A percentile compares a stretch with the other conserved stretches of the same genome.
phyloP scores from a whole-genome alignment of 2,888 invertebrate species.

The Conchocele bisecta region DNA sequence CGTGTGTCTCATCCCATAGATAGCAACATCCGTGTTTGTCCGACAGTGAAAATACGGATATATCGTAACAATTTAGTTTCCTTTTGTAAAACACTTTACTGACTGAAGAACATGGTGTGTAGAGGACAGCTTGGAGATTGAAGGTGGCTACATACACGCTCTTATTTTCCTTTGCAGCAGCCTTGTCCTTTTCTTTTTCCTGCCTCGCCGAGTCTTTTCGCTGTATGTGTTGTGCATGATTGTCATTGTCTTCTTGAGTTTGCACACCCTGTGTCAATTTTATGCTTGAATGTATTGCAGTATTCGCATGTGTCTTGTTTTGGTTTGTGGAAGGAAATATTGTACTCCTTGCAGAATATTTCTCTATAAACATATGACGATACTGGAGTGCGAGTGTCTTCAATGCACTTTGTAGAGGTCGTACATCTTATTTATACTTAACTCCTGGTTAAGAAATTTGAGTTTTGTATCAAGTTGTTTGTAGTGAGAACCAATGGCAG shows the following conservation, averaged over 20 bases:
- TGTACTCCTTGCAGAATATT: slow-evolving; percentile 45
- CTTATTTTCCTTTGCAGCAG: slow-evolving; percentile 4
- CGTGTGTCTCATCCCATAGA: slow-evolving; percentile 31
- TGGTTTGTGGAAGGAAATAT: slow-evolving; percentile 43
- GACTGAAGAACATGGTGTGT: slow-evolving; percentile 26
- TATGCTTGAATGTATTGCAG: too few relatives aligned
- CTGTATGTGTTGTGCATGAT: slow-evolving; percentile 2
- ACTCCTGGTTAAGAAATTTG: slow-evolving; percentile 20
- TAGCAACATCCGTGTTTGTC: slow-evolving; percentile 18
- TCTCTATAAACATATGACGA: slow-evolving; percentile 43
- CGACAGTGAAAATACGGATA: slow-evolving; percentile 25
- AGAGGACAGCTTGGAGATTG: slow-evolving; percentile 28
- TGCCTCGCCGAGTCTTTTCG: slow-evolving; percentile 11
- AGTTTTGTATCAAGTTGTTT: slow-evolving; percentile 5
- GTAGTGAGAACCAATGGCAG: slow-evolving; percentile 31
- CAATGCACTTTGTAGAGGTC: slow-evolving; percentile 24
- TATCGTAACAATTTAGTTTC: slow-evolving; percentile 32
- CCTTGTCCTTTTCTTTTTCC: slow-evolving; percentile 24
- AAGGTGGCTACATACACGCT: slow-evolving; percentile 19
- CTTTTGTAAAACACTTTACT: slow-evolving; percentile 36
- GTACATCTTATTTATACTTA: too few relatives aligned
- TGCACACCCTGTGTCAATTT: too few relatives aligned
- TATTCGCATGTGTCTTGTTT: too few relatives aligned
- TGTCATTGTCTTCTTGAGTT: background rate
- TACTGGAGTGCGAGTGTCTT: slow-evolving; percentile 15